phyloP scores from a whole-genome alignment of 2,113 vertebrate genomes.

The Mionectes macconnelli region DNA sequence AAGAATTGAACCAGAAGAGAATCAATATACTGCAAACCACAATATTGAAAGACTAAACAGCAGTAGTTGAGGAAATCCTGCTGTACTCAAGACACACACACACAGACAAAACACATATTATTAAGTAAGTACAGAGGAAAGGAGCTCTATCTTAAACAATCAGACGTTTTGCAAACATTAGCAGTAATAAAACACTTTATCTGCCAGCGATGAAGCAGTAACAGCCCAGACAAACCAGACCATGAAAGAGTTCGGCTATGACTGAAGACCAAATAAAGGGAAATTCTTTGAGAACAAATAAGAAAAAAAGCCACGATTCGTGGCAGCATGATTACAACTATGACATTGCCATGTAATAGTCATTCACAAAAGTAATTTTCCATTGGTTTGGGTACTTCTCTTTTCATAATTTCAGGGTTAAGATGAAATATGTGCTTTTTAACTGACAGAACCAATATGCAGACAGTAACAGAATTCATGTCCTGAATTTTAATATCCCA shows the following conservation, averaged over 20 bases:
- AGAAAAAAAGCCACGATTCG: background rate
- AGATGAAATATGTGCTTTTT: background rate
- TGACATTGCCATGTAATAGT: background rate
- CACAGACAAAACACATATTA: background rate
- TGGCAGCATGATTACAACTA: background rate
- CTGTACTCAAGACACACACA: background rate
- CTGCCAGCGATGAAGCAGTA: background rate
- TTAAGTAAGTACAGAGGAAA: background rate
- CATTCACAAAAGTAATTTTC: background rate
- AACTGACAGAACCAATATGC: background rate
- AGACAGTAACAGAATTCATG: background rate
- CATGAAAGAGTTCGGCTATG: background rate
- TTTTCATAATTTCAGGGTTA: background rate
- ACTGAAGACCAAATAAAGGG: background rate
- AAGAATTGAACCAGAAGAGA: background rate
- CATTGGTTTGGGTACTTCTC: background rate
- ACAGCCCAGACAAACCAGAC: background rate
- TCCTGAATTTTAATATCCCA: background rate
- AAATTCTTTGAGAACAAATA: background rate
- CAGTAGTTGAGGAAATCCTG: background rate
- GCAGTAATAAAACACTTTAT: slow-evolving; percentile 7
- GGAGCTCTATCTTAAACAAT: background rate
- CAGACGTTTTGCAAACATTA: background rate
- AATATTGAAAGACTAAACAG: background rate
- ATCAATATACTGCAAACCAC: background rate